A percentile compares a stretch with the other conserved stretches of the same genome.
These are phyloP conservation scores for Ptilonorhynchus violaceus DNA, from an alignment of 2,113 vertebrate genomes.

Conservation along the genomic window DNA sequence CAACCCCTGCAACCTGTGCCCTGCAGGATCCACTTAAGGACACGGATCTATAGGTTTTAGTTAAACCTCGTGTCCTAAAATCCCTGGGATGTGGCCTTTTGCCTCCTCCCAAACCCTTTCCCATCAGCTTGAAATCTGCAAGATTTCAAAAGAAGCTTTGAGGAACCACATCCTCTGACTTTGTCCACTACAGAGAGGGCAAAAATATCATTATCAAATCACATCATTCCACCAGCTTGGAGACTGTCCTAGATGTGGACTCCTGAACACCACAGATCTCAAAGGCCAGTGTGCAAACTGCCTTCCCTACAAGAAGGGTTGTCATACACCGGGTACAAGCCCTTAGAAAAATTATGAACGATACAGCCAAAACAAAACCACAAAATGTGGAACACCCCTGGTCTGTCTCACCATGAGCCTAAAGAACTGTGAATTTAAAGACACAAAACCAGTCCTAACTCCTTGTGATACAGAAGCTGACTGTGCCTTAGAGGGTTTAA, in stretches of 20 bases:
- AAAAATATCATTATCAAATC: not conserved
- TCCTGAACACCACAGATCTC: not conserved
- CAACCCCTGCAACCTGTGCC: fast-evolving
- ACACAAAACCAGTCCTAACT: not conserved
- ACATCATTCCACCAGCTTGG: not conserved
- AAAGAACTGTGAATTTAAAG: not conserved
- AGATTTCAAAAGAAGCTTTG: not conserved
- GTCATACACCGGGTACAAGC: not conserved
- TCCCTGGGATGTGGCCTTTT: not conserved
- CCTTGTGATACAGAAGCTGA: not conserved
- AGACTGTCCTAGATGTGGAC: not conserved
- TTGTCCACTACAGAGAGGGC: not conserved
- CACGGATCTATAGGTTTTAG: fast-evolving
- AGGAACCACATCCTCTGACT: fast-evolving
- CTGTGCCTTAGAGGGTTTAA: not conserved
- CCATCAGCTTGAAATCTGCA: not conserved
- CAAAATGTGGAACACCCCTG: not conserved
- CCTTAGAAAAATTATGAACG: not conserved
- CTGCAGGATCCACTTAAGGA: not conserved
- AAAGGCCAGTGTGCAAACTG: not conserved
- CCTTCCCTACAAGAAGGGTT: not conserved
- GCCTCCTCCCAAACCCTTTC: not conserved
- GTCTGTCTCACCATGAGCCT: not conserved
- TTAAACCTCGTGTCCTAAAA: not conserved
- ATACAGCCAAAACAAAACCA: not conserved